Percentiles rank a stretch among this genome's conserved stretches.
phyloP scores from a whole-genome alignment of 2,113 vertebrate genomes.

The Tragulus kanchil region DNA sequence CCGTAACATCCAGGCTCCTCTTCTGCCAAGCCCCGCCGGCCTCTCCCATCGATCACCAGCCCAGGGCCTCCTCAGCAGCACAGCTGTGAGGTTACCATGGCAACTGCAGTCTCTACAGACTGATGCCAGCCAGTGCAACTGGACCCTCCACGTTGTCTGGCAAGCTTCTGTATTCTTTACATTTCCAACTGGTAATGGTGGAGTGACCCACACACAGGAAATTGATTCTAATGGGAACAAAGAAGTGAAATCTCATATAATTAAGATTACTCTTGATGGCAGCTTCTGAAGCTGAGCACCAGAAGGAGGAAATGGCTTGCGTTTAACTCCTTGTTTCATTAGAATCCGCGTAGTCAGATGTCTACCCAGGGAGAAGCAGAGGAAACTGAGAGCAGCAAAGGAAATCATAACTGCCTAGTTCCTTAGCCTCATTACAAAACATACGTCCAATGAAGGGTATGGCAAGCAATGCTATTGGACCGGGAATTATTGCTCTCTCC shows the following conservation, averaged over 20 bases:
- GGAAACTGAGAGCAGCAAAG: not conserved
- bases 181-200: not conserved
- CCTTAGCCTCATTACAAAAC: not conserved
- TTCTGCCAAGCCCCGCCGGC: not conserved
- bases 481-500: rapidly evolving
- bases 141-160: not conserved
- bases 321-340: not conserved
- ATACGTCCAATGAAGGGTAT: rapidly evolving
- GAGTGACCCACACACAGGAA: not conserved
- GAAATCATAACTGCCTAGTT: not conserved
- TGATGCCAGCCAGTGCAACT: not conserved
- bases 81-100: not conserved
- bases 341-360: not conserved
- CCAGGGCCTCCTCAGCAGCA: not conserved
- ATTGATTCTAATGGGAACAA: not conserved
- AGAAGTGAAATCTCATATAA: not conserved
- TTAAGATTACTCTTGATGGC: not conserved
- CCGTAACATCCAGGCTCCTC: rapidly evolving
- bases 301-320: not conserved
- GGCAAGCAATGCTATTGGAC: rapidly evolving
- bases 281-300: not conserved
- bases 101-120: not conserved
- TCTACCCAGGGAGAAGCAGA: not conserved
- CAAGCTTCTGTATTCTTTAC: not conserved
- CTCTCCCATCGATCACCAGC: too few relatives aligned